Evolutionary conservation across 1,140 invertebrate species (phyloP).

Genomic region (Cydia strobilella): DNA sequence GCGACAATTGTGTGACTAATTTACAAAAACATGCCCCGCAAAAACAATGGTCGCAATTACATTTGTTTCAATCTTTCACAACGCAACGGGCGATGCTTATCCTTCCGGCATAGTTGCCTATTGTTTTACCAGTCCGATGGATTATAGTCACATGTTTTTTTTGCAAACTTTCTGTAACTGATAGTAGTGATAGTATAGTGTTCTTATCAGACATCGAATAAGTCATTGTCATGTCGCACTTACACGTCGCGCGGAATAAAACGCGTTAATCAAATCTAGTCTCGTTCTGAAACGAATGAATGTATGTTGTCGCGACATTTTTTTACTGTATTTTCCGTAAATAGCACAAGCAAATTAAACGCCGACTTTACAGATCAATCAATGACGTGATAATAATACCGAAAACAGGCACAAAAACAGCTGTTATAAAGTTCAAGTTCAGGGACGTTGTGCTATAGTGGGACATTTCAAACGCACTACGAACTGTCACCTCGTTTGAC

Average conservation of each 20-base stretch:
- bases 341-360: neutral
- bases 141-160: slow-evolving; percentile 34
- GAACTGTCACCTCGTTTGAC: slow-evolving; percentile 46
- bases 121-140: slow-evolving; percentile 27
- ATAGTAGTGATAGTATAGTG: neutral
- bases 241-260: slow-evolving; percentile 45
- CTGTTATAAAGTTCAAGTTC: slow-evolving; percentile 58
- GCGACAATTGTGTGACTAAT: slow-evolving; percentile 23
- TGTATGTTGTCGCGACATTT: slow-evolving; percentile 17
- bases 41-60: slow-evolving; percentile 22
- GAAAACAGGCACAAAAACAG: slow-evolving; percentile 32
- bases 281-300: slow-evolving; percentile 46
- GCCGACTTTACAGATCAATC: neutral
- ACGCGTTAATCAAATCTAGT: slow-evolving; percentile 47
- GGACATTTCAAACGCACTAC: slow-evolving; percentile 49
- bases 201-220: slow-evolving; percentile 37
- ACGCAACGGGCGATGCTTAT: neutral
- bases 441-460: slow-evolving; percentile 44
- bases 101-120: slow-evolving; percentile 17
- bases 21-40: slow-evolving; percentile 21
- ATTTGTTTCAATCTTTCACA: slow-evolving; percentile 28
- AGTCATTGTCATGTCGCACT: neutral
- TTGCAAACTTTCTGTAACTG: slow-evolving; percentile 32
- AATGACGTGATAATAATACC: slow-evolving; percentile 16
- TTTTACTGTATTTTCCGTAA: neutral